phyloP scores from a whole-genome alignment of 2,113 vertebrate species.

The Odontesthes bonariensis region DNA sequence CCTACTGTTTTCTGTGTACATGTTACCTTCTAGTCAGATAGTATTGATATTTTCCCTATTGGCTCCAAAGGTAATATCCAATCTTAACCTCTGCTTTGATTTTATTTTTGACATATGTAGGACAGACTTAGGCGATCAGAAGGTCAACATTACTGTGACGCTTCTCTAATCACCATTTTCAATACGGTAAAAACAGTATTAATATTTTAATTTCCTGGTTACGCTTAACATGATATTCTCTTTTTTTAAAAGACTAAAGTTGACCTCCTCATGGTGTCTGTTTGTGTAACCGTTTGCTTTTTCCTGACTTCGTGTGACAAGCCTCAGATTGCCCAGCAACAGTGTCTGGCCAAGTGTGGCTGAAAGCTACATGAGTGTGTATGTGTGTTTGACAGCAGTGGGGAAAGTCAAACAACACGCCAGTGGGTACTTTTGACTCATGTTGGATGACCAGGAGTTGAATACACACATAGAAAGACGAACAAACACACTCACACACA shows the following conservation, averaged over 20 bases:
- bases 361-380: not conserved
- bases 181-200: not conserved
- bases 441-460: slow-evolving; percentile 16
- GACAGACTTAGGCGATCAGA: too few species aligned
- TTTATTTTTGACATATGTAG: too few species aligned
- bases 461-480: not conserved
- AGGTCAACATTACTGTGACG: too few species aligned
- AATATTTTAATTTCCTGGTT: not conserved
- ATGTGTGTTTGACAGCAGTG: slow-evolving; percentile 13
- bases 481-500: not conserved
- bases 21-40: too few species aligned
- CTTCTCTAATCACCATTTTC: too few species aligned
- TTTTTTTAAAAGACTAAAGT: not conserved
- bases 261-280: slow-evolving; percentile 2
- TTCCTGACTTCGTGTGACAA: slow-evolving; percentile 42
- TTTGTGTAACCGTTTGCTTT: slow-evolving; percentile 9
- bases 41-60: too few species aligned
- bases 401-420: not conserved
- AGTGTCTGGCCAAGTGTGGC: slow-evolving; percentile 2
- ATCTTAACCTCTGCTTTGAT: too few species aligned
- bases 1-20: too few species aligned
- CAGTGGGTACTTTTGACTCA: slow-evolving; percentile 49
- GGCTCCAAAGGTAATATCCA: too few species aligned
- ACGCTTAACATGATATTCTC: not conserved
- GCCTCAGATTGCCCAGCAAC: slow-evolving; percentile 44